These are phyloP conservation scores for Palaemon carinicauda DNA, from an alignment of 1,140 invertebrate species.

Conservation along the genomic window DNA sequence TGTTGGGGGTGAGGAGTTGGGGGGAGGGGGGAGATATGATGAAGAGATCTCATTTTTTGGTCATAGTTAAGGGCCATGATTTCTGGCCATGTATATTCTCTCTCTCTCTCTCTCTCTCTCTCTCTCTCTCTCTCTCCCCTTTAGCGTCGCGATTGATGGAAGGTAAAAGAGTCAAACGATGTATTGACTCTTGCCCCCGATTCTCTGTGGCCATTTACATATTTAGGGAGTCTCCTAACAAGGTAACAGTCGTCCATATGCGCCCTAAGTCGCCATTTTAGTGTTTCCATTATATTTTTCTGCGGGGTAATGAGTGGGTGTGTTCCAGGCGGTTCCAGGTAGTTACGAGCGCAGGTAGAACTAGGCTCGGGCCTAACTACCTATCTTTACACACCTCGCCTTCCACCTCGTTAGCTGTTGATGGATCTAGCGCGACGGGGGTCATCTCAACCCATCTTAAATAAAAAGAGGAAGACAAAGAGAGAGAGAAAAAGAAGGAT, in stretches of 20 bases:
- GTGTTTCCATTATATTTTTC: neutral
- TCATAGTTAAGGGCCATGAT: neutral
- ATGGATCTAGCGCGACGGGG: constrained; percentile 34
- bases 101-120: neutral
- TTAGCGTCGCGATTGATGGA: neutral
- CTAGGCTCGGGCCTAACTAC: constrained; percentile 25
- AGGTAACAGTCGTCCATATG: neutral
- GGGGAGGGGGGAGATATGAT: neutral
- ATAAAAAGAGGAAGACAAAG: neutral
- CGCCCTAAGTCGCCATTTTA: neutral
- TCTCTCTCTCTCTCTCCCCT: constrained; percentile 5
- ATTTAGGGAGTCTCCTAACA: neutral
- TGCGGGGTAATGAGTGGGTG: constrained; percentile 19
- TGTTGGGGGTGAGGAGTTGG: too few species aligned
- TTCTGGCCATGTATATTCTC: neutral
- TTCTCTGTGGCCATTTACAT: too few species aligned
- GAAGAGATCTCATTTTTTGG: neutral
- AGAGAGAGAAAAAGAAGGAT: neutral
- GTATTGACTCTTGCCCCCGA: too few species aligned
- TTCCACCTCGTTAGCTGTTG: constrained; percentile 44
- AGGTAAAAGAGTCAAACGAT: neutral
- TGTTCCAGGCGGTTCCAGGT: constrained; percentile 25
- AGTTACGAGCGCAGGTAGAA: constrained; percentile 26
- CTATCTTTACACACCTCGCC: constrained; percentile 30
- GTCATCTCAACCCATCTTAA: neutral